A percentile compares a stretch with the other conserved stretches of the same genome.
phyloP scores from a whole-genome alignment of 35 echinoderm and acorn worm species.

The Amphiura filiformis region DNA sequence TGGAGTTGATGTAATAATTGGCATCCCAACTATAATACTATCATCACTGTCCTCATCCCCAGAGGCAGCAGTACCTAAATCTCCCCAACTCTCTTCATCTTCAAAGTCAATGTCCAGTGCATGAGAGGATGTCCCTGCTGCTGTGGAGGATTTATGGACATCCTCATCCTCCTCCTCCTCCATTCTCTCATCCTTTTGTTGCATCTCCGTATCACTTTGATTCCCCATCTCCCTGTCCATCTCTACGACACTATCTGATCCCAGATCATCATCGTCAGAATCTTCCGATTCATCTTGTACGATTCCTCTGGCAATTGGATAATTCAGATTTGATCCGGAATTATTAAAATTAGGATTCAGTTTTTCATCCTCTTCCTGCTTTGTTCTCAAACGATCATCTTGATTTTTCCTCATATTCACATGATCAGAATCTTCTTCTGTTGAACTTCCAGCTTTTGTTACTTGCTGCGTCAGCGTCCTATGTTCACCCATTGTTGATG shows the following conservation, averaged over 20 bases:
- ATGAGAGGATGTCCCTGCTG: slow-evolving; percentile 12
- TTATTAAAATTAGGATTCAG: no score
- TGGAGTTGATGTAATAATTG: slow-evolving; percentile 53
- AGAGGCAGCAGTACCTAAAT: slow-evolving; percentile 58
- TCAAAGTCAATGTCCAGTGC: slow-evolving; percentile 76
- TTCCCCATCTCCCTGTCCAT: neutral
- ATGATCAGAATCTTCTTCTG: slow-evolving; percentile 20
- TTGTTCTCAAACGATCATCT: no score
- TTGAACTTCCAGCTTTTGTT: neutral
- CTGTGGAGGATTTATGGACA: neutral
- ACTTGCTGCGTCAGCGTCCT: neutral
- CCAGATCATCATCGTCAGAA: neutral
- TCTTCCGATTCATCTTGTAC: neutral
- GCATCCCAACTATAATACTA: slow-evolving; percentile 70
- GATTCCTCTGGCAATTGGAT: neutral
- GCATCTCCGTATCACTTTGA: neutral
- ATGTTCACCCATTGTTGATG: neutral
- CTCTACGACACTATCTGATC: no score
- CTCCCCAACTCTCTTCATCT: slow-evolving; percentile 97
- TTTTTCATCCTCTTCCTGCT: no score
- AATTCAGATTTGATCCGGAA: no score
- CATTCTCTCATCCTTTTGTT: neutral
- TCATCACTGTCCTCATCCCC: slow-evolving; percentile 62
- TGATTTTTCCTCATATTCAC: neutral
- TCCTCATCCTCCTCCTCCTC: slow-evolving; percentile 35